Conservation (phyloP, 2,888 invertebrate genomes). For the Sinotaia quadrata region DNA sequence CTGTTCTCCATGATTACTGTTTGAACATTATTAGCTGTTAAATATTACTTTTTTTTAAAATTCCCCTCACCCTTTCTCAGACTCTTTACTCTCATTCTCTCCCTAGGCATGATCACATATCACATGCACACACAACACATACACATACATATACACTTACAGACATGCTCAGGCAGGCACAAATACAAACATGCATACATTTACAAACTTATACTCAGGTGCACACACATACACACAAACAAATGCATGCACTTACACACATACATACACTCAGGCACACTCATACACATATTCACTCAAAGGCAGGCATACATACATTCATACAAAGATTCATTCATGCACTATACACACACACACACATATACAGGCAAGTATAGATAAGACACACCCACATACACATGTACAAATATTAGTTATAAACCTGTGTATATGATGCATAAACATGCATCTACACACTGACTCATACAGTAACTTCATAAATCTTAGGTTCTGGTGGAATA, state of each 20-base stretch:
- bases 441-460: background rate
- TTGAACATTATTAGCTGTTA: too few relatives aligned
- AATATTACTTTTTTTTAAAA: too few relatives aligned
- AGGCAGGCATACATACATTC: conserved; percentile 8
- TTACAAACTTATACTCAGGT: background rate
- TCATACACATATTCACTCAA: background rate
- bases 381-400: background rate
- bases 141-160: background rate
- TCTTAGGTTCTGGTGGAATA: too few relatives aligned
- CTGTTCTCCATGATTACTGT: too few relatives aligned
- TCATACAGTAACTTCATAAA: too few relatives aligned
- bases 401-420: too few relatives aligned
- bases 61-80: too few relatives aligned
- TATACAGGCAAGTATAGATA: background rate
- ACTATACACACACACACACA: conserved; percentile 5
- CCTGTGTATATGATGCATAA: too few relatives aligned
- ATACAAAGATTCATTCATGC: background rate
- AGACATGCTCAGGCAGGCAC: background rate
- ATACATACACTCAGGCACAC: conserved; percentile 1
- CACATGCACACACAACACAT: too few relatives aligned
- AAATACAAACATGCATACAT: conserved; percentile 5
- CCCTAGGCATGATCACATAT: too few relatives aligned
- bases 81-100: too few relatives aligned
- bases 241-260: background rate
- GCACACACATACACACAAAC: too few relatives aligned